Evolutionary conservation across 2,797 vertebrate genomes (phyloP), one percentile per base, ranked within the genome.

Genomic region (Falco naumanni): DNA sequence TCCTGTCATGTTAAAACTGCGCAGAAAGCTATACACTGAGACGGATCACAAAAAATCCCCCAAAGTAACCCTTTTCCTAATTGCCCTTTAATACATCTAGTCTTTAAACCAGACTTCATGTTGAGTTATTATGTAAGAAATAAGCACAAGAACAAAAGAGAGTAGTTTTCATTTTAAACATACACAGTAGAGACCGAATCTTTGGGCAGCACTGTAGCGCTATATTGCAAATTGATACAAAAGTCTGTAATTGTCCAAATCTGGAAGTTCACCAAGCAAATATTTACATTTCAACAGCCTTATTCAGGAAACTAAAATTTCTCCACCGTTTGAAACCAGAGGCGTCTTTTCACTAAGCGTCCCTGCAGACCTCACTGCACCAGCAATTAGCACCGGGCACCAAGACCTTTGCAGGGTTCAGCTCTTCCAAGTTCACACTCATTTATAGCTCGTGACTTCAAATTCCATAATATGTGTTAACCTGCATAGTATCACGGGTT

Each of bases 391-490:
- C 5, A 37, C 7, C 16, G 11, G 41, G 53, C 34, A 31, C 20
- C 1, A 1, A 39, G 41, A 39, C 33, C 33, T 14, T 14, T 3
- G 9, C 4, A 2, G 53, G 43, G n/a, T 16, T 45, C 45, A 33
- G n/a, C 33, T 51, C 57, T 34, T 18, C 41, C 4, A 4, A 17
- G n/a, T 9, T 60, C 39, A 28, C 39, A 18, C 34, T 16, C 20
- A 6, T 6, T 20, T 20, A 66, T 7, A 11, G 56, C 6, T 22
- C 56, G n/a, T 33, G 18, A 43, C 45, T 48, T n/a, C 37, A 33
- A 33, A 59, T 10, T 11, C 37, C 21, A 31, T 9, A 28, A 13
- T 1, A 3, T 2, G 4, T 0, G 2, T 19, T 33, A 25, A 31
- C n/a, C n/a, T 31, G 11, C 33, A 4, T 0, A 11, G 21, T 3